Percentiles rank a stretch among this genome's conserved stretches.
These are phyloP conservation scores for Muraenolepis orangiensis DNA, from an alignment of 2,797 vertebrate genomes.

Conservation along the genomic window DNA sequence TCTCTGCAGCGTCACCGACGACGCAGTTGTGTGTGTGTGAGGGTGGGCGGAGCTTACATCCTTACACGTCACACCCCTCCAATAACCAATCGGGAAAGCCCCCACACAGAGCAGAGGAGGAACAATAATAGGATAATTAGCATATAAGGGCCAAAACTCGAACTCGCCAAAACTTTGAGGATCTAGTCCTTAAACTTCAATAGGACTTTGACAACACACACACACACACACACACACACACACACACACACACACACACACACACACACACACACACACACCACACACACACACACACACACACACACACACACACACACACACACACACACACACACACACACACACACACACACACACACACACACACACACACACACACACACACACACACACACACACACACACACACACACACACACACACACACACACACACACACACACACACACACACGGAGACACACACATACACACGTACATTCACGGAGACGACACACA, in stretches of 20 bases:
- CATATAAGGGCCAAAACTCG: not conserved
- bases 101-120: too few species aligned
- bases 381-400: too few species aligned
- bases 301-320: conserved; percentile 1
- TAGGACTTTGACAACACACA: conserved; percentile 34
- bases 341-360: too few species aligned
- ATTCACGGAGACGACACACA: too few species aligned
- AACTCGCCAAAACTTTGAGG: conserved; percentile 35
- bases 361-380: too few species aligned
- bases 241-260: conserved; percentile 15
- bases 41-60: conserved; percentile 45
- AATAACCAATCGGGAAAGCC: conserved; percentile 29
- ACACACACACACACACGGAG: too few species aligned
- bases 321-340: conserved; percentile 3
- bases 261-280: conserved; percentile 5
- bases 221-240: conserved; percentile 23
- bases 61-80: conserved; percentile 14
- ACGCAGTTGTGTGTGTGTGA: too few species aligned
- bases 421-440: too few species aligned
- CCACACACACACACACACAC: conserved; percentile 3
- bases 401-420: too few species aligned
- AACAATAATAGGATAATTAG: not conserved
- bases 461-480: too few species aligned
- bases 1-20: too few species aligned
- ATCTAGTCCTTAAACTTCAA: conserved; percentile 54